These are phyloP conservation scores for Brachyptera putata DNA, from an alignment of 2,888 invertebrate genomes.

Conservation along the genomic window DNA sequence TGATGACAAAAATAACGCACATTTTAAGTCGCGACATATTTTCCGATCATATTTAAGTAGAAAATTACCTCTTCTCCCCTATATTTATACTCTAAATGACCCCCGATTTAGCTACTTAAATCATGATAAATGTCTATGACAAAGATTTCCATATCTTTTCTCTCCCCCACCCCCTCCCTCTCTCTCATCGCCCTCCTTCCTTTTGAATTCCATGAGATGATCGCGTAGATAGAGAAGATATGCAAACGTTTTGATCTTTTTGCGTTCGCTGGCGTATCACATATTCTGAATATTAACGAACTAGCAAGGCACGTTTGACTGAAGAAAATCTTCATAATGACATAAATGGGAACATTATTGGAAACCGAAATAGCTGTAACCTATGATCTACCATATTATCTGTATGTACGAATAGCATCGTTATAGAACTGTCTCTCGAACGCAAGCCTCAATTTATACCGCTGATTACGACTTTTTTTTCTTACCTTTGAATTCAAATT, in stretches of 20 bases:
- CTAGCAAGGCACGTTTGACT: neutral
- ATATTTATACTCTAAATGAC: constrained; percentile 3
- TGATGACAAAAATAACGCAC: too few species aligned
- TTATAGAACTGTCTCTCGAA: too few species aligned
- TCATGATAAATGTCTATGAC: constrained; percentile 25
- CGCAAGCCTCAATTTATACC: too few species aligned
- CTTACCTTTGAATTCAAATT: too few species aligned
- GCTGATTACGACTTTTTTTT: too few species aligned
- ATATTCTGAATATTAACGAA: constrained; percentile 5
- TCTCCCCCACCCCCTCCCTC: neutral
- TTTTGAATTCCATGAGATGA: neutral
- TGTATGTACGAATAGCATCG: too few species aligned
- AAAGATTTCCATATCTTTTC: constrained; percentile 2
- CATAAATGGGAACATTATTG: neutral
- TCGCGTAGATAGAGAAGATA: neutral
- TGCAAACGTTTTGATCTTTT: constrained; percentile 1
- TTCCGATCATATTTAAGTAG: neutral
- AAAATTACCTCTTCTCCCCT: neutral
- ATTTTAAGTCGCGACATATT: neutral
- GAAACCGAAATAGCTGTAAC: too few species aligned
- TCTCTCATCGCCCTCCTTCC: too few species aligned
- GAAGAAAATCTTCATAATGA: neutral
- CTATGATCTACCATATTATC: too few species aligned
- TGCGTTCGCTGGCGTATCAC: neutral
- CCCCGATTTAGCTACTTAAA: constrained; percentile 17